phyloP scores from a whole-genome alignment of 2,888 invertebrate genomes.

The Oeneis ivallda region DNA sequence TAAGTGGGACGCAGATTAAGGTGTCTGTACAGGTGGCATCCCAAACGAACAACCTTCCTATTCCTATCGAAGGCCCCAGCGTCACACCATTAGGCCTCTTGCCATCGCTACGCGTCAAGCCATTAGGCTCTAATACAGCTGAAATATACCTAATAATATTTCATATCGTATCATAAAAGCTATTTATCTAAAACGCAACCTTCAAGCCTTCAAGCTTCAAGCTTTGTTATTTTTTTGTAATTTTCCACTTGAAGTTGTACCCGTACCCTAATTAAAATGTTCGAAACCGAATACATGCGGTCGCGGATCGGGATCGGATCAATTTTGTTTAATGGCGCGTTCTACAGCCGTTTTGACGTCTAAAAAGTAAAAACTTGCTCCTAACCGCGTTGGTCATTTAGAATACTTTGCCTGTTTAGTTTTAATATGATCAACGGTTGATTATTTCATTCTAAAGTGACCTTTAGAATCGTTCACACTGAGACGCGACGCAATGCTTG shows the following conservation, averaged over 20 bases:
- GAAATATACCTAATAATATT: too few species aligned
- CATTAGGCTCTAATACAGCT: too few species aligned
- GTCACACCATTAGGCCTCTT: too few species aligned
- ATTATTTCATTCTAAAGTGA: too few species aligned
- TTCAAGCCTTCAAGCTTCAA: constrained; percentile 18
- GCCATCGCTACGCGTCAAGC: too few species aligned
- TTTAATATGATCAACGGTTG: background rate
- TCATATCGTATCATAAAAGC: too few species aligned
- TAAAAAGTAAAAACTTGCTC: constrained; percentile 43
- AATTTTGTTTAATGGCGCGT: constrained; percentile 76
- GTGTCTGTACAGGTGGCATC: too few species aligned
- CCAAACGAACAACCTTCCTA: too few species aligned
- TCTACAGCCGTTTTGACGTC: constrained; percentile 51
- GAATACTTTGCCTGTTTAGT: background rate
- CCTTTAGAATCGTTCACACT: too few species aligned
- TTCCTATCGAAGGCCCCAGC: too few species aligned
- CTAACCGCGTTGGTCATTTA: constrained; percentile 35
- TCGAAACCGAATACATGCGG: constrained; percentile 65
- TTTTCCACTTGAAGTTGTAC: constrained; percentile 49
- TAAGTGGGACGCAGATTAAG: too few species aligned
- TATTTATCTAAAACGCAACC: constrained; percentile 8
- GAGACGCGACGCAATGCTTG: too few species aligned
- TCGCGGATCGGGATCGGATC: constrained; percentile 64
- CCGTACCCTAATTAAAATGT: constrained; percentile 75
- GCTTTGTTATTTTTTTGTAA: constrained; percentile 41